Base-by-base conservation (phyloP, 2,113 vertebrate genomes). In the Dryoscopus gambensis region DNA sequence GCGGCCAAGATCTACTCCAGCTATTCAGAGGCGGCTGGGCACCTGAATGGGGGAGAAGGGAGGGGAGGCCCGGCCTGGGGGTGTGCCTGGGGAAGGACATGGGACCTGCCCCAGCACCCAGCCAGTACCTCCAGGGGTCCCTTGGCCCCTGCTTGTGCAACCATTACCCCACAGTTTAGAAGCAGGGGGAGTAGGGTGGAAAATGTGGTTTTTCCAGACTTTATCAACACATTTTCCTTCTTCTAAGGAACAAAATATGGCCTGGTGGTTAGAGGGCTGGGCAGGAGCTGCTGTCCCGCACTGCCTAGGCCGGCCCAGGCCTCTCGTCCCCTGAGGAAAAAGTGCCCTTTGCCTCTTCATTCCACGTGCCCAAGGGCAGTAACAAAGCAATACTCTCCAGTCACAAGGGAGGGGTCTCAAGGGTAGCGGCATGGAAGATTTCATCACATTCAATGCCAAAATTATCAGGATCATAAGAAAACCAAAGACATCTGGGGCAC, bases 251-350 rank as follows among this genome's bases (percentile, higher is more conserved):
- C 69, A 49, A 62, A 87, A 64, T 12, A 37, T 1, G 2, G 62
- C 21, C 11, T 5, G 9, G 46, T 10, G 31, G 35, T 46, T 37
- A 42, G 21, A 50, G 37, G 35, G 50, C 21, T 9, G 6, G 24
- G 31, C n/a, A 64, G 78, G 37, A 84, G 62, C 30, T 5, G 33
- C 56, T 9, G 3, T 9, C 78, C 60, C 80, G 74, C 28, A 16
- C 7, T 1, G 2, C 35, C 65, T 5, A 11, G 49, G 53, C 2
- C 0, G 4, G 35, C 22, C 18, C 0, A 3, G 39, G 47, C 22
- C 42, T 40, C 75, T 31, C 0, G 0, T 11, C 11, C 33, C 35
- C 46, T 5, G 21, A 56, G 1, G 0, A 39, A 24, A 63, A 89
- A 39, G 21, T 0, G 0, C 18, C 69, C 69, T 92, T 82, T 28